A percentile compares a stretch with the other conserved stretches of the same genome.
Evolutionary conservation across 2,113 vertebrate genomes (phyloP).

Genomic region (human (Homo sapiens)): DNA sequence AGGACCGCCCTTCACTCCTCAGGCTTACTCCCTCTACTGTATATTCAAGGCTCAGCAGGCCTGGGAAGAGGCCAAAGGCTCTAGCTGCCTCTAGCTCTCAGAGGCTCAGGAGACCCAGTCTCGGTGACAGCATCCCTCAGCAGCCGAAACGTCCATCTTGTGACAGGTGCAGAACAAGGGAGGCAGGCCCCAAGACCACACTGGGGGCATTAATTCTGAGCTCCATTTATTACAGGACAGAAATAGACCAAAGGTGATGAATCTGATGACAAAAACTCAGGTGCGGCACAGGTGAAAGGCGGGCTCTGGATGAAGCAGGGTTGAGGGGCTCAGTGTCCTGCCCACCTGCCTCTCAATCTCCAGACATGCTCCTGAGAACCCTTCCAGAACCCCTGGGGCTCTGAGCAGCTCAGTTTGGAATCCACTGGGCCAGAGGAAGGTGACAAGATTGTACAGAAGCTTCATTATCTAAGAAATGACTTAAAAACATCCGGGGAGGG

Average conservation of each 20-base stretch:
- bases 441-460: background rate
- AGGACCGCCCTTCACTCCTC: background rate
- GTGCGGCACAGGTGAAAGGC: background rate
- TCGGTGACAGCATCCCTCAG: background rate
- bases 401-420: background rate
- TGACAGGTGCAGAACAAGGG: background rate
- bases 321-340: background rate
- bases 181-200: background rate
- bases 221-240: background rate
- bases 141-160: background rate
- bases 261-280: background rate
- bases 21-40: background rate
- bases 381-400: background rate
- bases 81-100: background rate
- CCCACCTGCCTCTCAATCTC: background rate
- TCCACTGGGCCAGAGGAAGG: background rate
- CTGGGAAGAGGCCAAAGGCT: background rate
- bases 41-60: accelerated
- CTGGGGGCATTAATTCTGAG: accelerated
- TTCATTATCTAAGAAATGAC: background rate
- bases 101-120: background rate
- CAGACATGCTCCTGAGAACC: background rate
- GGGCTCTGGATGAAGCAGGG: background rate
- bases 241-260: background rate
- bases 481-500: background rate